Base-by-base conservation (phyloP, 2,888 invertebrate genomes). In the Isotomurus palustris region DNA sequence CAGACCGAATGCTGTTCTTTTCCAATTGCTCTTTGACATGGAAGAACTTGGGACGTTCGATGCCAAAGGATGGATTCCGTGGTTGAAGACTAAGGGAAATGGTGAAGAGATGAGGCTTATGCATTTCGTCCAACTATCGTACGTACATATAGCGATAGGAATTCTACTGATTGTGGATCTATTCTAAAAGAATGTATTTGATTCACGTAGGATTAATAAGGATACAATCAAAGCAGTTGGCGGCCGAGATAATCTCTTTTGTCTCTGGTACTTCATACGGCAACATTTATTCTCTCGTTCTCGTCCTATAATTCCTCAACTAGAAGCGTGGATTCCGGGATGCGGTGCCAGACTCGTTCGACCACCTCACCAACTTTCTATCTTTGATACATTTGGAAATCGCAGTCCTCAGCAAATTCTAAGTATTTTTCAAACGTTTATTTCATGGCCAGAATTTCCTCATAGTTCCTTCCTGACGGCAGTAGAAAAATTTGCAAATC, bases 311-410 rank as follows among this genome's bases (percentile, higher is more conserved):
- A 86, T 89, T 73, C 85, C 86, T 12, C 80, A 82, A 73, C 72
- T 88, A 61, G 89, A 89, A 87, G 87, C 76, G 82, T 85, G 84
- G 83, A 79, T 87, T 60, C 87, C 88, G 0, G 84, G 83, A 1
- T 86, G 85, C 74, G 88, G 88, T 0, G 78, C 82, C 2, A 79
- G 80, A 73, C 74, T 86, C 1, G 84, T 86, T 50, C 66, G 74
- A 28, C 79, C 82, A 5, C n/a, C n/a, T n/a, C n/a, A n/a, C n/a
- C 80, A 84, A 63, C 82, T 85, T 68, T 83, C 81, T 56, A 85
- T 88, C 67, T 87, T 81, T 72, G 87, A 87, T 0, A 79, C 82
- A 73, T 88, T 87, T 73, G 83, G 84, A 0, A 84, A 87, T 70
- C 76, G 89, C 6, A 80, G 73, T 44, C 81, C 86, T 0, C 71